Evolutionary conservation across 23 tunicate species (phyloP), one percentile per base, ranked within the genome.

Genomic region (Trididemnum miniatum): DNA sequence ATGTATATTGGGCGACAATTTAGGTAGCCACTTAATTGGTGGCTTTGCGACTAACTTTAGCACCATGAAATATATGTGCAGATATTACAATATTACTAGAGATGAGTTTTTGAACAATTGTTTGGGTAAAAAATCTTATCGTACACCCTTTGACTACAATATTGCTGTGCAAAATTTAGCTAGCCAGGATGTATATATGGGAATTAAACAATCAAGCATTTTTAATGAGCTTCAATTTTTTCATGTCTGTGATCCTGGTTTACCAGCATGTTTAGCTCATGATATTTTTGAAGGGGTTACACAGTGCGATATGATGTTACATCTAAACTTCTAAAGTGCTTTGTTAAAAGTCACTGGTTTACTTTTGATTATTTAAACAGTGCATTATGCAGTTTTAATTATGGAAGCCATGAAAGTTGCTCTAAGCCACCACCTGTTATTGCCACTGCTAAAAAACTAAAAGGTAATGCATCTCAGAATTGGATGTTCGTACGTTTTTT

Each of bases 281-380:
- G 86, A 83, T 30, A n/a, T 83, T 38, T 83, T 83, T 73, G 86
- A 83, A 73, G 86, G 86, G 3, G 80, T 83, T 9, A 49, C 75
- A 20, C 59, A 38, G 23, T 83, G 25, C 71, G 85, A 83, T 75
- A 38, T 73, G 81, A 83, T 69, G 81, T 49, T 83, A 35, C 31
- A 66, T 36, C 25, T 81, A 1, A 75, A 35, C 31, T 71, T 36
- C 25, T 81, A 1, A 75, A 75, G 36, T 37, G 38, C 64, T 75
- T 75, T 39, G 34, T 75, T 9, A 25, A 26, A 39, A n/a, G 23
- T 25, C 27, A 39, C 28, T 75, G 80, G 62, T 37, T 75, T 39
- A 9, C 60, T 7, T 5, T 20, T 20, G 44, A 32, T 3, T 33
- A 32, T 31, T 30, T 71, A 7, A 29, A 31, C 22, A 25, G 30